These are phyloP conservation scores for Pteruthius melanotis DNA, from an alignment of 2,113 vertebrate species.

Conservation along the genomic window DNA sequence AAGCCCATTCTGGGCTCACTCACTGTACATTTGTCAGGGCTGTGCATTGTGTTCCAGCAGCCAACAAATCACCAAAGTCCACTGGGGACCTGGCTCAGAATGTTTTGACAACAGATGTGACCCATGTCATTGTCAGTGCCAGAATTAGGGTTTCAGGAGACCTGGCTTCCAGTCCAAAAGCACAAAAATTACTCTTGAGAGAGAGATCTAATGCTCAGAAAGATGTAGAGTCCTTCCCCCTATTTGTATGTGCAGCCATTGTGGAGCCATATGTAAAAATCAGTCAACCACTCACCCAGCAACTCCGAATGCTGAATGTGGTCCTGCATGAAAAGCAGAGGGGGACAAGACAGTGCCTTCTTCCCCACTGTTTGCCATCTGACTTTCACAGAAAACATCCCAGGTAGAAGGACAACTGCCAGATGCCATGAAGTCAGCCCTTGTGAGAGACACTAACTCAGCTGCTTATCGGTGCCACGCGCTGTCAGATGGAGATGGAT, in stretches of 20 bases:
- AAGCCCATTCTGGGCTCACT: background rate
- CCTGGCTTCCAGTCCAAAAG: background rate
- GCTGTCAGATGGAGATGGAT: background rate
- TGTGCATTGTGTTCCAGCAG: background rate
- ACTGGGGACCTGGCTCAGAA: background rate
- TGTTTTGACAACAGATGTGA: background rate
- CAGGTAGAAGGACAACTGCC: background rate
- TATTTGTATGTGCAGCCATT: background rate
- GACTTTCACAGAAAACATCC: background rate
- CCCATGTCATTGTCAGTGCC: background rate
- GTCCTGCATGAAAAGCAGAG: background rate
- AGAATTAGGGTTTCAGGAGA: background rate
- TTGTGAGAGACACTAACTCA: background rate
- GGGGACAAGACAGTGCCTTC: background rate
- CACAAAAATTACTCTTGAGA: background rate
- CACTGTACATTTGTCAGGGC: background rate
- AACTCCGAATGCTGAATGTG: background rate
- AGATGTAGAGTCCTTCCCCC: background rate
- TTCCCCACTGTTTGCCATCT: background rate
- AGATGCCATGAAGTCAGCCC: background rate
- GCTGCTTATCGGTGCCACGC: background rate
- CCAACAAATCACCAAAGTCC: background rate
- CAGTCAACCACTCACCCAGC: background rate
- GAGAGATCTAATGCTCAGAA: background rate
- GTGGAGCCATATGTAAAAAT: background rate